Conservation (phyloP, 53 echinoderm and acorn worm genomes). For the Actinopyga echinites region DNA sequence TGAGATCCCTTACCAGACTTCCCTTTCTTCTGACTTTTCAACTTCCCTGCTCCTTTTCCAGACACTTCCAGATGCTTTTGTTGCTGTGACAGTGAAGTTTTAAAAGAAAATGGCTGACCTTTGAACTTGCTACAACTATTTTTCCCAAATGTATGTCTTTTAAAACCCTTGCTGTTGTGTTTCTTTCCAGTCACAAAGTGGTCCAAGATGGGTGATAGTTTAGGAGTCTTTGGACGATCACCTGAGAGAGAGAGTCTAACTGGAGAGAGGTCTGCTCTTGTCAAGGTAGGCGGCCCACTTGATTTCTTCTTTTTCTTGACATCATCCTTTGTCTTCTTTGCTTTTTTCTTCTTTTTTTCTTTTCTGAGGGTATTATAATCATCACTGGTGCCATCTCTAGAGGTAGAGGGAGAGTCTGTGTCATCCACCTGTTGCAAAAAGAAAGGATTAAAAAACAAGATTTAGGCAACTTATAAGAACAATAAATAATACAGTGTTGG, state of each 20-base stretch:
- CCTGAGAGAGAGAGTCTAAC: not conserved
- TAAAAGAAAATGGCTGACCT: not conserved
- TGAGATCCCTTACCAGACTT: not conserved
- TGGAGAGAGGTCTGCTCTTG: slow-evolving; percentile 4
- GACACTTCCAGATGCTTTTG: not conserved
- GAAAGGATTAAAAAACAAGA: not conserved
- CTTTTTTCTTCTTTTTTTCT: not conserved
- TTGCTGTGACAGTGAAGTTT: not conserved
- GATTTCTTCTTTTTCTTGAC: not conserved
- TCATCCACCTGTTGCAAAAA: not conserved
- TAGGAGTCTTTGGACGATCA: not conserved
- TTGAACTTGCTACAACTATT: not conserved
- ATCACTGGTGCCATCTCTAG: slow-evolving; percentile 9
- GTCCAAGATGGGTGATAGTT: not conserved
- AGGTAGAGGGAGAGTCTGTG: slow-evolving; percentile 11
- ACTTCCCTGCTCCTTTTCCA: not conserved
- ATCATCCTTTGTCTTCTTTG: not conserved
- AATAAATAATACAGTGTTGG: no score
- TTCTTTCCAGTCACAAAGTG: not conserved
- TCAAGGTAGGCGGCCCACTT: not conserved
- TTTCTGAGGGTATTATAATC: not conserved
- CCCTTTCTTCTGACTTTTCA: not conserved
- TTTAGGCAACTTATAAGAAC: not conserved
- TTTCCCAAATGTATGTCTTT: not conserved
- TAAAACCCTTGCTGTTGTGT: not conserved